These are phyloP conservation scores for Peromyscus attwateri DNA, from an alignment of 2,797 vertebrate species.

Conservation along the genomic window DNA sequence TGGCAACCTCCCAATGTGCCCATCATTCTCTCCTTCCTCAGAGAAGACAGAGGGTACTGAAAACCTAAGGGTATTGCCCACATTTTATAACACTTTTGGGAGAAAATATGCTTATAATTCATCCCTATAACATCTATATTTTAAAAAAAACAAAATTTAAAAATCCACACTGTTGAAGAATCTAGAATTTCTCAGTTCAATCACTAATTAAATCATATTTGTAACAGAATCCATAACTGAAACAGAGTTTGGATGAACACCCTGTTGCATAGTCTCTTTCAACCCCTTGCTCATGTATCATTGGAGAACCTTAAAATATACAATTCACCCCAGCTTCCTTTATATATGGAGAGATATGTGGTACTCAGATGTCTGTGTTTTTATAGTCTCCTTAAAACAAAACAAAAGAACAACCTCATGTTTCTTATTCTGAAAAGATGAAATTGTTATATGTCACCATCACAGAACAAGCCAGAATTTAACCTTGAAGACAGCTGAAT, in stretches of 20 bases:
- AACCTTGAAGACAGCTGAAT: not conserved
- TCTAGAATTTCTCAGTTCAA: not conserved
- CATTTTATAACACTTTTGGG: not conserved
- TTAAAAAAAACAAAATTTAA: not conserved
- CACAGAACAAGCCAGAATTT: not conserved
- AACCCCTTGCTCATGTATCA: not conserved
- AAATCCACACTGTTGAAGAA: not conserved
- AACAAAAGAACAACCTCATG: not conserved
- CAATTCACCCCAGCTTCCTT: not conserved
- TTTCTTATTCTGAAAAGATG: not conserved
- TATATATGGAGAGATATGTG: not conserved
- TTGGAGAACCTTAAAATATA: not conserved
- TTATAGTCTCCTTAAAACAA: slow-evolving; percentile 9
- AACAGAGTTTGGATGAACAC: not conserved
- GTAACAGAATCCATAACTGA: not conserved
- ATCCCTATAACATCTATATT: not conserved
- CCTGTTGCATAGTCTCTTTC: not conserved
- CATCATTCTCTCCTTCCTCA: not conserved
- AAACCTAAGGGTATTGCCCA: not conserved
- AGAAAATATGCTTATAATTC: not conserved
- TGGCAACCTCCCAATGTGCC: not conserved
- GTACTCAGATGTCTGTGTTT: not conserved
- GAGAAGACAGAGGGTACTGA: not conserved
- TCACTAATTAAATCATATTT: not conserved
- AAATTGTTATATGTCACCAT: not conserved